These are phyloP conservation scores for Drosophila tripunctata DNA, from an alignment of 2,888 invertebrate genomes.

Conservation along the genomic window DNA sequence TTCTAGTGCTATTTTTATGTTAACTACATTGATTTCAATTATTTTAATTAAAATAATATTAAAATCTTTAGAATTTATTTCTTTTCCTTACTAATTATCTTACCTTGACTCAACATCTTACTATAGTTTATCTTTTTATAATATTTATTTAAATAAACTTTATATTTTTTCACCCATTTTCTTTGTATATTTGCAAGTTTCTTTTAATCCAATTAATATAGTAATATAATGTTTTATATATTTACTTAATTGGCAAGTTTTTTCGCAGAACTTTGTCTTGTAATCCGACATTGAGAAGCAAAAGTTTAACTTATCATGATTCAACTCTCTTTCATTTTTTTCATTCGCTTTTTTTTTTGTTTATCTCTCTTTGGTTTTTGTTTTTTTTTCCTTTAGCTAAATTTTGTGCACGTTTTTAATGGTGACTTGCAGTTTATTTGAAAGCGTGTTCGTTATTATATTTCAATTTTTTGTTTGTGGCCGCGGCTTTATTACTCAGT, in stretches of 20 bases:
- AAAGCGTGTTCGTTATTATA: slow-evolving; percentile 54
- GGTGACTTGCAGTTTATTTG: slow-evolving; percentile 71
- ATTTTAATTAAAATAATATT: too few species aligned
- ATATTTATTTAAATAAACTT: too few species aligned
- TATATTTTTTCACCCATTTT: too few species aligned
- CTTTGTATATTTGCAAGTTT: too few species aligned
- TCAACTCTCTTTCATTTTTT: neutral
- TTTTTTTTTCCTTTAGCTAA: neutral
- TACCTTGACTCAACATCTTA: too few species aligned
- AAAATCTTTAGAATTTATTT: too few species aligned
- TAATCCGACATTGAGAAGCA: neutral
- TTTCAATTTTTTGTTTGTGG: slow-evolving; percentile 32
- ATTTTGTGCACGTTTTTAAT: slow-evolving; percentile 1
- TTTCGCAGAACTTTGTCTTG: neutral
- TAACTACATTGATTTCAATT: too few species aligned
- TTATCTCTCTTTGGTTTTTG: neutral
- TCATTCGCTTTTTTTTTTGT: neutral
- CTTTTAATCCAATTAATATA: too few species aligned
- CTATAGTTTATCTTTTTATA: too few species aligned
- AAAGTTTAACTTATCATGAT: slow-evolving; percentile 1
- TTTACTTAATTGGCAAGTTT: neutral
- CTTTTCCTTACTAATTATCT: too few species aligned
- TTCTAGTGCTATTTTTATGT: too few species aligned
- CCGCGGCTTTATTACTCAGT: slow-evolving; percentile 22
- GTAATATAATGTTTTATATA: neutral